Conservation (phyloP, 1,140 invertebrate genomes). For the Linepithema humile region DNA sequence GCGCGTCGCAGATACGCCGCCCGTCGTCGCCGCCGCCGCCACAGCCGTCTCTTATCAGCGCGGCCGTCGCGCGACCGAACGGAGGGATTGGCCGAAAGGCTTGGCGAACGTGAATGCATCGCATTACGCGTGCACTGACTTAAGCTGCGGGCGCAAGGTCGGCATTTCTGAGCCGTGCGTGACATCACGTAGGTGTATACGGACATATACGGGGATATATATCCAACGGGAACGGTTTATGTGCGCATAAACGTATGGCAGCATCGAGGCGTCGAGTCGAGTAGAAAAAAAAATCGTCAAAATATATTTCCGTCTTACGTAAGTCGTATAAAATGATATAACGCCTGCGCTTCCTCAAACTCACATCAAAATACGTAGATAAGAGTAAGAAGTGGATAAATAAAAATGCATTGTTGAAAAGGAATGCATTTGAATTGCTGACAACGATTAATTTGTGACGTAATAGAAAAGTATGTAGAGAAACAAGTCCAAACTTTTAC, state of each 20-base stretch:
- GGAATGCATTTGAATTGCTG: not conserved
- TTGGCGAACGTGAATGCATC: slow-evolving; percentile 74
- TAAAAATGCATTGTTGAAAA: not conserved
- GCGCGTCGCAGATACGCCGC: slow-evolving; percentile 20
- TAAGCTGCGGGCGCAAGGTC: slow-evolving; percentile 68
- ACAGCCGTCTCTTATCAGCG: slow-evolving; percentile 54
- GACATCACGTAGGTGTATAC: slow-evolving; percentile 68
- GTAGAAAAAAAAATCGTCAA: not conserved
- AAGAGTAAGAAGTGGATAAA: no score
- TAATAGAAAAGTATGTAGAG: no score
- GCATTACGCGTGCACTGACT: slow-evolving; percentile 73
- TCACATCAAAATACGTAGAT: not conserved
- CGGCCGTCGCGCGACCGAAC: slow-evolving; percentile 39
- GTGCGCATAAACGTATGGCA: not conserved
- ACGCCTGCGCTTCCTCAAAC: not conserved
- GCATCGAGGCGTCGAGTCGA: not conserved
- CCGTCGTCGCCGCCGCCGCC: not conserved
- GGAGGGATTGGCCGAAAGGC: slow-evolving; percentile 71
- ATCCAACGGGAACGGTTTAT: slow-evolving; percentile 9
- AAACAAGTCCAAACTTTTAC: no score
- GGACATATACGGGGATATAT: slow-evolving; percentile 40
- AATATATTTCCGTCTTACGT: not conserved
- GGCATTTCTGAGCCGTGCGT: slow-evolving; percentile 72
- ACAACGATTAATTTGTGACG: no score
- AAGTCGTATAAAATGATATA: not conserved